Percentiles rank a stretch among this genome's conserved stretches.
phyloP scores from a whole-genome alignment of 2,888 invertebrate species.

The Chymomyza procnemis region DNA sequence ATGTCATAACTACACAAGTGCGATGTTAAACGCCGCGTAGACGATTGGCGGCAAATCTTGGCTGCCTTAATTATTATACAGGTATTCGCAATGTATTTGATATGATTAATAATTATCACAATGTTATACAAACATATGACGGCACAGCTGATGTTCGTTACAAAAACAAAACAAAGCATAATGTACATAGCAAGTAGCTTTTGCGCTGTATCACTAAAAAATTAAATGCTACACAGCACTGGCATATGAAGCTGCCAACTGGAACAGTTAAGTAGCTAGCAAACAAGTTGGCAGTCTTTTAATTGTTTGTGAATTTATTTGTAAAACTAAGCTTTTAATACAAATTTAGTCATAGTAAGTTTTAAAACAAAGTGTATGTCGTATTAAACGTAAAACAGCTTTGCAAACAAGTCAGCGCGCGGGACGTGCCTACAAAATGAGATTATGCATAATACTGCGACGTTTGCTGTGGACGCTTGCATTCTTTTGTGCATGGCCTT shows the following conservation, averaged over 20 bases:
- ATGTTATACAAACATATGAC: background rate
- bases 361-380: background rate
- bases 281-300: background rate
- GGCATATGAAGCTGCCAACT: background rate
- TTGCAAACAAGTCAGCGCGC: constrained; percentile 26
- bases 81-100: background rate
- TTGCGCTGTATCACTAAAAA: background rate
- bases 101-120: background rate
- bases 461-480: constrained; percentile 22
- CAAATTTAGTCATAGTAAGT: background rate
- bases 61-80: background rate
- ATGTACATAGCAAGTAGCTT: background rate
- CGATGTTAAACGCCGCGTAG: background rate
- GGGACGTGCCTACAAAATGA: constrained; percentile 46
- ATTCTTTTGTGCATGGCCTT: background rate
- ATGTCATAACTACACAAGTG: constrained; percentile 3
- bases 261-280: background rate
- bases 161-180: background rate
- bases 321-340: background rate
- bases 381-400: background rate
- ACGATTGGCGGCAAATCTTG: background rate
- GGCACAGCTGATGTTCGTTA: background rate
- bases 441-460: constrained; percentile 22
- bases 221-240: background rate
- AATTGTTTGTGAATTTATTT: background rate